phyloP scores from a whole-genome alignment of 2,797 vertebrate species.

The Amphiprion clarkii region DNA sequence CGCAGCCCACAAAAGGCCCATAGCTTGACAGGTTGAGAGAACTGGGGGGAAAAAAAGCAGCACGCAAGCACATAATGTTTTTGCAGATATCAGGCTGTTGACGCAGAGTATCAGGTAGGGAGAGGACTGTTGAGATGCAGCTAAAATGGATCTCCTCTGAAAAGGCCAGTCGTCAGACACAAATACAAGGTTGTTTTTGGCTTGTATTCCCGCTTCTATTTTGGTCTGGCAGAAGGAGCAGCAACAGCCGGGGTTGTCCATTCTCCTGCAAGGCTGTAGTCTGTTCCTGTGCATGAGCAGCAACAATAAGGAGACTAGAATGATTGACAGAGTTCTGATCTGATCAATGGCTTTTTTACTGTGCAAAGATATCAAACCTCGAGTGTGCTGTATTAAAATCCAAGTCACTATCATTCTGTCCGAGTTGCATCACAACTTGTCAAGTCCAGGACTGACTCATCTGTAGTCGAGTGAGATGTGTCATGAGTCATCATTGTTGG shows the following conservation, averaged over 20 bases:
- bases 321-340: conserved; percentile 45
- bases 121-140: conserved; percentile 53
- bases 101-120: conserved; percentile 59
- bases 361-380: conserved; percentile 30
- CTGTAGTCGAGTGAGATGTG: conserved; percentile 67
- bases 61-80: conserved; percentile 55
- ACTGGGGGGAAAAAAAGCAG: background rate
- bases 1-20: conserved; percentile 50
- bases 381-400: conserved; percentile 35
- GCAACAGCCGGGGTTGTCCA: conserved; percentile 77
- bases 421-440: conserved; percentile 65
- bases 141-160: conserved; percentile 75
- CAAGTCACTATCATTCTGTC: conserved; percentile 54
- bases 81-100: conserved; percentile 50
- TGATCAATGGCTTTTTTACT: conserved; percentile 6
- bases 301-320: conserved; percentile 43
- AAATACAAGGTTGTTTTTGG: conserved; percentile 79
- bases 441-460: conserved; percentile 70
- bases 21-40: conserved; percentile 44
- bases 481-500: conserved; percentile 73
- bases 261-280: conserved; percentile 70
- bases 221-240: conserved; percentile 74
- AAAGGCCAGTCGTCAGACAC: conserved; percentile 74
- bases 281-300: conserved; percentile 58
- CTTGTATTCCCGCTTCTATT: conserved; percentile 75